These are phyloP conservation scores for Xyrichtys novacula DNA, from an alignment of 2,797 vertebrate genomes.

Conservation along the genomic window DNA sequence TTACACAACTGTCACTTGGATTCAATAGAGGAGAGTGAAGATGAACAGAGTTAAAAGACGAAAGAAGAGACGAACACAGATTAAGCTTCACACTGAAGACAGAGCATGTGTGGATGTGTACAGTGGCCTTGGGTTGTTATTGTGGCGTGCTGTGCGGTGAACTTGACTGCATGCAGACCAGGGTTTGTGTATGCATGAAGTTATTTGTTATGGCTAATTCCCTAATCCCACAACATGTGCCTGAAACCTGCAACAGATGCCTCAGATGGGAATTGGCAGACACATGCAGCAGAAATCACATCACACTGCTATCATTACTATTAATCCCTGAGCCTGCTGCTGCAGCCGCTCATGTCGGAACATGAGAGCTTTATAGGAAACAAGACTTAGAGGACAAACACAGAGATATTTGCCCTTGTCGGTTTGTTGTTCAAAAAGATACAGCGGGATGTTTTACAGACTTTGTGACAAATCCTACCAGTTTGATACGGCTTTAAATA, in stretches of 20 bases:
- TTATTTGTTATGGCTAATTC: conserved; percentile 64
- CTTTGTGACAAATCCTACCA: conserved; percentile 11
- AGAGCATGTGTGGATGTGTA: conserved; percentile 43
- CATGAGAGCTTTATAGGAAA: conserved; percentile 18
- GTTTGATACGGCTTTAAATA: conserved; percentile 21
- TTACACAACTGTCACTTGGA: conserved; percentile 26
- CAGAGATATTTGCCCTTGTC: conserved; percentile 10
- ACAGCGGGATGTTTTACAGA: conserved; percentile 6
- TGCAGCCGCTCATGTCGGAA: conserved; percentile 15
- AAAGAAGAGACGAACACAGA: conserved; percentile 16
- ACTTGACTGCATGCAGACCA: conserved; percentile 25
- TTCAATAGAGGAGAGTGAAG: conserved; percentile 22
- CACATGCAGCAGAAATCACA: conserved; percentile 28
- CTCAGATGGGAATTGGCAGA: conserved; percentile 18
- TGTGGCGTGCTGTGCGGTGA: conserved; percentile 29
- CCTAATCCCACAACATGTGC: conserved; percentile 63
- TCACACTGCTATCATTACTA: conserved; percentile 24
- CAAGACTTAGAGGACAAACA: conserved; percentile 31
- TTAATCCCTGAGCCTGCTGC: conserved; percentile 42
- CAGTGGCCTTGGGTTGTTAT: conserved; percentile 34
- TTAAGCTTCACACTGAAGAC: conserved; percentile 9
- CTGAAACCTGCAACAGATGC: conserved; percentile 62
- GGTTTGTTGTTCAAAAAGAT: not conserved
- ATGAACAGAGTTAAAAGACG: conserved; percentile 3
- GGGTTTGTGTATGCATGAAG: conserved; percentile 33